Base-by-base conservation (phyloP, 2,797 vertebrate species). In the Sebastes elongatus region DNA sequence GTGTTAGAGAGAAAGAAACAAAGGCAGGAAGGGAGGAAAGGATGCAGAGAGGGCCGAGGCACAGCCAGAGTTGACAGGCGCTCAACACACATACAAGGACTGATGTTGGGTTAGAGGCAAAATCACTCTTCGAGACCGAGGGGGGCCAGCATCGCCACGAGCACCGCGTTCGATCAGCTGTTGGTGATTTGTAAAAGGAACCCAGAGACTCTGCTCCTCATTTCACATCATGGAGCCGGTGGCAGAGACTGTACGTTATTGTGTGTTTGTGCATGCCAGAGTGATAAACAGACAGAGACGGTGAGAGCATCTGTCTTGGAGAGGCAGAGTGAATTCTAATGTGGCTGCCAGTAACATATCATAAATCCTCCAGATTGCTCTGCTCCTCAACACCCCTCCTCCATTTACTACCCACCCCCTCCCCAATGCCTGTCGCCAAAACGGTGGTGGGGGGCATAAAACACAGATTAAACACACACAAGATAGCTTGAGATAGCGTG, bases 291-390 rank as follows among this genome's bases (percentile, higher is more conserved):
- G 89, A 74, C 64, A 72, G 33, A 57, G 28, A 81, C 66, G 80
- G 75, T 42, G 75, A 80, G 80, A 87, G 87, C 90, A 88, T 91
- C 87, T 88, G 90, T 93, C 90, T 88, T 33, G 6, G 56, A 76
- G 81, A 86, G 83, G 89, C 75, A 85, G 75, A 78, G 49, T 73
- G 86, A 91, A 93, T 93, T 86, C 78, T 91, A 91, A 91, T 90
- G 83, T 82, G 88, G 74, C 69, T 84, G 89, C 89, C 65, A 69
- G 88, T 66, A 87, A 78, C 86, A 68, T 86, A 84, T 89, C 91
- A 93, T 94, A 94, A 95, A 94, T 95, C 87, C 89, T 90, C 75
- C 83, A 84, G 79, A 88, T 84, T 62, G 28, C 74, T 67, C 59
- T 27, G 66, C 89, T 69, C 49, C 49, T n/a, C 20, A 53, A 49